These are phyloP conservation scores for Oryctes rhinoceros DNA, from an alignment of 1,140 invertebrate species.

Conservation along the genomic window DNA sequence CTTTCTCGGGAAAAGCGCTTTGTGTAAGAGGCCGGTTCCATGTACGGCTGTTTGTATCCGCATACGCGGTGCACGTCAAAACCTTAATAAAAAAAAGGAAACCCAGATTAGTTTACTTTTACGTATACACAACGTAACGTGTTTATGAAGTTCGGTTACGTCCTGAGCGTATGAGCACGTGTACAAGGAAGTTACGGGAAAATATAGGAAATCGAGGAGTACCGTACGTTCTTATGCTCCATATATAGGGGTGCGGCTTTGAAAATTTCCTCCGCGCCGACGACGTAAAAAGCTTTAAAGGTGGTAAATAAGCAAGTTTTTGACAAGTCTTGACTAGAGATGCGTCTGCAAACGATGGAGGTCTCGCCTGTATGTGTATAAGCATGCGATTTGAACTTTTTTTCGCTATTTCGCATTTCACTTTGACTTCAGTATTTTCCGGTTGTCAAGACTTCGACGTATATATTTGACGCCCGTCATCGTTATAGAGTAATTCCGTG, in stretches of 20 bases:
- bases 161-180: background rate
- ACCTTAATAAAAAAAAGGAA: conserved; percentile 48
- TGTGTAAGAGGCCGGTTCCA: conserved; percentile 45
- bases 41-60: conserved; percentile 22
- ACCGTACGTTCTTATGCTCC: conserved; percentile 21
- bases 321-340: conserved; percentile 41
- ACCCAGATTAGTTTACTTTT: conserved; percentile 50
- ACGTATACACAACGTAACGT: conserved; percentile 37
- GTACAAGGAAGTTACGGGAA: conserved; percentile 35
- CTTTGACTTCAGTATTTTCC: conserved; percentile 49
- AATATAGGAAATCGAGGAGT: conserved; percentile 28
- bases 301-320: conserved; percentile 53
- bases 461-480: conserved; percentile 9
- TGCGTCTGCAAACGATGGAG: conserved; percentile 46
- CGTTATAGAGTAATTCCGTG: background rate
- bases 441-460: conserved; percentile 41
- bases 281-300: conserved; percentile 45
- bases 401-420: conserved; percentile 43
- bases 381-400: conserved; percentile 50
- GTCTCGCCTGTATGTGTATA: conserved; percentile 20
- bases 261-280: conserved; percentile 30
- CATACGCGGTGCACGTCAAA: conserved; percentile 42
- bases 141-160: conserved; percentile 13
- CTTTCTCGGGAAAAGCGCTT: conserved; percentile 46
- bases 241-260: background rate